phyloP scores from a whole-genome alignment of 1,140 invertebrate genomes.

The Temnothorax curvispinosus region DNA sequence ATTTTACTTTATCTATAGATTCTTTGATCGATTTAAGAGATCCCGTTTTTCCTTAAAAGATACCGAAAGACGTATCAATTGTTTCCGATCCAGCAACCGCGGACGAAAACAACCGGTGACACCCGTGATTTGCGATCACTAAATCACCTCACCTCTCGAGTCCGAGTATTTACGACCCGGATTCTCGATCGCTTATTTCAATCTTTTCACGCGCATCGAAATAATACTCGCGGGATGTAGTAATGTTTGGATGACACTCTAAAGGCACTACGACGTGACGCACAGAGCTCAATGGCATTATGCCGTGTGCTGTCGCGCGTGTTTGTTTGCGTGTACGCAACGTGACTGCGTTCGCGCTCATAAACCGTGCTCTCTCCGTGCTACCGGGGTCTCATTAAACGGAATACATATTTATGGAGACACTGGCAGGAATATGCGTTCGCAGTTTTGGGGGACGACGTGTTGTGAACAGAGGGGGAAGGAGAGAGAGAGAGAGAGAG shows the following conservation, averaged over 20 bases:
- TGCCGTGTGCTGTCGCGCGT: constrained; percentile 41
- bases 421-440: constrained; percentile 57
- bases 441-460: constrained; percentile 32
- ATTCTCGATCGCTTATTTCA: not conserved
- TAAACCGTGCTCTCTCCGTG: constrained; percentile 61
- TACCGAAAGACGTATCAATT: not conserved
- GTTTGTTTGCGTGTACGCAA: constrained; percentile 54
- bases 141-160: not conserved
- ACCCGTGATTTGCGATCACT: no score
- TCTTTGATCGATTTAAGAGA: not conserved
- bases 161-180: not conserved
- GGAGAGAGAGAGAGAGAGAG: not conserved
- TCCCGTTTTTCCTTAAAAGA: not conserved
- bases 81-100: not conserved
- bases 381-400: constrained; percentile 71
- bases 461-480: constrained; percentile 15
- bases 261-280: constrained; percentile 53
- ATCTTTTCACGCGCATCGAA: not conserved
- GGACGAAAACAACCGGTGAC: not conserved
- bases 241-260: constrained; percentile 52
- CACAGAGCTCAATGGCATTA: constrained; percentile 66
- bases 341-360: constrained; percentile 62
- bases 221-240: not conserved
- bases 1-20: not conserved
- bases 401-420: constrained; percentile 76